phyloP scores from a whole-genome alignment of 2,797 vertebrate genomes.

The Psittacula derbiana region DNA sequence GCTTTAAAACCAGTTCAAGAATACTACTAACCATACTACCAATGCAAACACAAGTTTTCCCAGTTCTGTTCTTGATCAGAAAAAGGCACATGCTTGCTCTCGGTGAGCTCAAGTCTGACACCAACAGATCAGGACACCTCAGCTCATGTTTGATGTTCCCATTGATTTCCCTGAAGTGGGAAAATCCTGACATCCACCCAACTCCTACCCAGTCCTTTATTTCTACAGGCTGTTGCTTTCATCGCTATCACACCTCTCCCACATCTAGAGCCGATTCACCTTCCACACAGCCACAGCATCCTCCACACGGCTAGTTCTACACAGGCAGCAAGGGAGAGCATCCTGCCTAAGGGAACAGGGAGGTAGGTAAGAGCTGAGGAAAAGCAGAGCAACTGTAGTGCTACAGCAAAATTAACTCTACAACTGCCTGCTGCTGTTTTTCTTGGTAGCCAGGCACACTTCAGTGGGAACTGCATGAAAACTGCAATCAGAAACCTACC shows the following conservation, averaged over 20 bases:
- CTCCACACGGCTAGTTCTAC: background rate
- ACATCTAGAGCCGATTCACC: background rate
- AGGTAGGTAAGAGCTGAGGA: slow-evolving; percentile 22
- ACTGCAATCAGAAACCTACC: background rate
- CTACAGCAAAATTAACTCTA: background rate
- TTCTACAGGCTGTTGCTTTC: background rate
- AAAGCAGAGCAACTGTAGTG: background rate
- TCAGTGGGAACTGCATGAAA: background rate
- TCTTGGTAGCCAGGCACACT: background rate
- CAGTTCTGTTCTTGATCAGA: slow-evolving; percentile 24
- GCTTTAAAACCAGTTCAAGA: background rate
- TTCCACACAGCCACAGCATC: background rate
- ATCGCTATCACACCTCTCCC: background rate
- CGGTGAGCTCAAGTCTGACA: background rate
- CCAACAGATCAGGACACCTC: background rate
- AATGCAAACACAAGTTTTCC: background rate
- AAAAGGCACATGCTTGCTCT: slow-evolving; percentile 61
- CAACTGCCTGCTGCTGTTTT: background rate
- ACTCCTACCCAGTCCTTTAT: background rate
- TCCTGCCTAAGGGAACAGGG: background rate
- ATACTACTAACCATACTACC: background rate
- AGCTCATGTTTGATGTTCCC: background rate
- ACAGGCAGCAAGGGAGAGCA: background rate
- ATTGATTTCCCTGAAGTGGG: background rate
- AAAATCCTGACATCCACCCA: background rate